Percentiles rank a stretch among this genome's conserved stretches.
Evolutionary conservation across 2,797 vertebrate genomes (phyloP).

Genomic region (Catharus ustulatus): DNA sequence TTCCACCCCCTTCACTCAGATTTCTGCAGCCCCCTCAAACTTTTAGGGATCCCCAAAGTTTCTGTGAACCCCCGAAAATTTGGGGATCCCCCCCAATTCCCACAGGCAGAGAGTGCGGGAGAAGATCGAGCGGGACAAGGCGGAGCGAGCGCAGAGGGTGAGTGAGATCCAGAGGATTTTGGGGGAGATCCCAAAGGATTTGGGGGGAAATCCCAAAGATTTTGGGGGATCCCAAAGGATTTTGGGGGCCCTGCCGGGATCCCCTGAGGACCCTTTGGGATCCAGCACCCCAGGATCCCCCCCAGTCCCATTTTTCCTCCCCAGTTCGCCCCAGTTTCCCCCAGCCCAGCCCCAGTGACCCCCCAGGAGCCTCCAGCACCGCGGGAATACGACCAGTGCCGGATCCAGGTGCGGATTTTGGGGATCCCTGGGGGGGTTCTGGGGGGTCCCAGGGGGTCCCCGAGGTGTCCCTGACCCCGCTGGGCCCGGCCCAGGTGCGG

Average conservation of each 20-base stretch:
- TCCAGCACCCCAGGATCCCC: no score
- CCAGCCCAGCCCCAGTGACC: fast-evolving
- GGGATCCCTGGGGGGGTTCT: neutral
- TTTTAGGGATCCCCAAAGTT: fast-evolving
- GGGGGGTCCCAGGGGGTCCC: neutral
- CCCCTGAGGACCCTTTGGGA: fast-evolving
- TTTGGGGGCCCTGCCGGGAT: neutral
- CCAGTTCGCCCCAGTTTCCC: neutral
- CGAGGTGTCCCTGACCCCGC: no score
- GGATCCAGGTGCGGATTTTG: neutral
- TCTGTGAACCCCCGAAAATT: fast-evolving
- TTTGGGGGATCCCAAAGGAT: no score
- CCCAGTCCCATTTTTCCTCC: no score
- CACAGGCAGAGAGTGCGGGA: neutral
- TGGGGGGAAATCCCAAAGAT: no score
- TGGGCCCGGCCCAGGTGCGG: neutral
- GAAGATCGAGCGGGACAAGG: neutral
- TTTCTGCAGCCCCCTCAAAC: fast-evolving
- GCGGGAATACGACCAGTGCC: neutral
- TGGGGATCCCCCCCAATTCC: neutral
- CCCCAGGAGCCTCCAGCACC: neutral
- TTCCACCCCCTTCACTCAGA: fast-evolving
- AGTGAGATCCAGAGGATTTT: fast-evolving
- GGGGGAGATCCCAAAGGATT: no score
- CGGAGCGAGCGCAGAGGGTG: neutral